Evolutionary conservation across 2,113 vertebrate species (phyloP).

Genomic region (Sinosuthora webbiana): DNA sequence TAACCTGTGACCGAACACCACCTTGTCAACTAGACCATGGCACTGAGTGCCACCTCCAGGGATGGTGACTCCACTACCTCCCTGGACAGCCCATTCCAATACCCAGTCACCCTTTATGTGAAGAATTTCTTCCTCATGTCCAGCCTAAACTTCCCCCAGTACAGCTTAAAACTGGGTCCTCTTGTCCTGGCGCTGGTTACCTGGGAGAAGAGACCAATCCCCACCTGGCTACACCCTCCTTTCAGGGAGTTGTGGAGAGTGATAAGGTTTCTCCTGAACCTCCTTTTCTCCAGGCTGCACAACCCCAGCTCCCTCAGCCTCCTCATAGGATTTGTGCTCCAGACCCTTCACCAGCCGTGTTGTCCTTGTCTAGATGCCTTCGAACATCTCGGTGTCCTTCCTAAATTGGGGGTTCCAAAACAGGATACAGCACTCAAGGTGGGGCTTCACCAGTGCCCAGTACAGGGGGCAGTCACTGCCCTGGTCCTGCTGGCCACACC

Average conservation of each 20-base stretch:
- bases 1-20: neutral
- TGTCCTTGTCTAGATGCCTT: neutral
- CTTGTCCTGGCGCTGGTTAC: neutral
- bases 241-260: neutral
- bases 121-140: neutral
- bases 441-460: accelerated
- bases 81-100: neutral
- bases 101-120: neutral
- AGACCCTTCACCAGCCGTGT: neutral
- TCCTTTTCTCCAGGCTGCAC: neutral
- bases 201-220: neutral
- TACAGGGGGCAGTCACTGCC: neutral
- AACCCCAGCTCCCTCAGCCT: neutral
- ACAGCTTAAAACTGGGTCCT: neutral
- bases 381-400: neutral
- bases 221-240: neutral
- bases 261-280: neutral
- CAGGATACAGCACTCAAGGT: neutral
- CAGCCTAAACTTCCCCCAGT: neutral
- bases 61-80: neutral
- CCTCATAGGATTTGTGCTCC: neutral
- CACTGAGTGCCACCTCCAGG: neutral
- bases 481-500: neutral
- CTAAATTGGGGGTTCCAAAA: neutral
- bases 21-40: neutral